phyloP scores from a whole-genome alignment of 1,140 invertebrate genomes.

The Helicorthomorpha holstii region DNA sequence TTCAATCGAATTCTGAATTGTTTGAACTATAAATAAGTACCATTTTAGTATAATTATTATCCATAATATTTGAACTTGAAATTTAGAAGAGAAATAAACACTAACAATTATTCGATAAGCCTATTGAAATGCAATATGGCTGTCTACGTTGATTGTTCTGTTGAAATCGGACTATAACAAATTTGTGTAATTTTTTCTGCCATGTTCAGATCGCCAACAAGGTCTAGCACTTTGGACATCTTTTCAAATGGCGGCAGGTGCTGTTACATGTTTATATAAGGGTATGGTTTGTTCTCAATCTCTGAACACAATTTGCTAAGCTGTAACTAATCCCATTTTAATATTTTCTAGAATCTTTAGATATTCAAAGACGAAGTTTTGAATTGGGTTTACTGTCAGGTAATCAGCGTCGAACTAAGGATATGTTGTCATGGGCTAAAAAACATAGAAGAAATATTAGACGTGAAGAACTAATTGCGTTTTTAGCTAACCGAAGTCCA shows the following conservation, averaged over 20 bases:
- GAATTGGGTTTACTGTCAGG: conserved; percentile 53
- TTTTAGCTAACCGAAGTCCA: conserved; percentile 50
- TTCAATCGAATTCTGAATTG: too few species aligned
- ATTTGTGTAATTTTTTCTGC: too few species aligned
- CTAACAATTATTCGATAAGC: too few species aligned
- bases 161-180: too few species aligned
- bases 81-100: too few species aligned
- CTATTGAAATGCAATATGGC: too few species aligned
- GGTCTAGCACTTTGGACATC: conserved; percentile 54
- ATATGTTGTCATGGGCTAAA: conserved; percentile 56
- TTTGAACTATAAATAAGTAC: too few species aligned
- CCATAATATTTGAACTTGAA: too few species aligned
- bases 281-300: conserved; percentile 29
- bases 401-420: conserved; percentile 51
- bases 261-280: conserved; percentile 62
- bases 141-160: too few species aligned
- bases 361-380: conserved; percentile 44
- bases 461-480: conserved; percentile 58
- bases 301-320: not conserved
- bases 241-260: conserved; percentile 63
- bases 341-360: conserved; percentile 42
- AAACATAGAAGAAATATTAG: conserved; percentile 52
- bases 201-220: conserved; percentile 34
- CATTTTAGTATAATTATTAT: too few species aligned
- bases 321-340: not conserved